Evolutionary conservation across 1,140 invertebrate genomes (phyloP), one percentile per base, ranked within the genome.

Genomic region (Antheraea pernyi): DNA sequence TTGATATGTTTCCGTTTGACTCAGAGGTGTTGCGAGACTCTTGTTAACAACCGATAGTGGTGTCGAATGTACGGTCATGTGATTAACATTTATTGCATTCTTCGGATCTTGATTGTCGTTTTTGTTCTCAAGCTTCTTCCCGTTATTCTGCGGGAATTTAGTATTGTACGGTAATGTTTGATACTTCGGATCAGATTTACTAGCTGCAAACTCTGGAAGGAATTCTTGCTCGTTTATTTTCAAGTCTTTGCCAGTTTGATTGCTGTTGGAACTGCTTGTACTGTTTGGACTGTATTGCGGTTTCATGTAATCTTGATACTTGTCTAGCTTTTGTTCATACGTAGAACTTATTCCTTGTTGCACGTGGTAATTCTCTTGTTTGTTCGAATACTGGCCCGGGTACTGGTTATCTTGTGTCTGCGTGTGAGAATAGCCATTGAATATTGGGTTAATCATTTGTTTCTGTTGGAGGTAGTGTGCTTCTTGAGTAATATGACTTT

Each of bases 171-270:
- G 97, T 84, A 98, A 93, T 19, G 97, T 98, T 92, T 99, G 97
- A 93, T 98, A 98, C 90, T 98, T 98, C 0, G 97, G 97, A 88
- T 98, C 97, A 63, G 96, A 96, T 90, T 98, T 98, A 77, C 95
- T 96, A n/a, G 89, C 91, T 61, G 91, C 92, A 71, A 93, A 93
- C 76, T 93, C 92, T 37, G 92, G 92, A 16, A 90, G 81, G 74
- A 93, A 93, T 78, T 93, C 92, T 82, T 93, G 92, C 78, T 93
- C 90, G 71, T 89, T 91, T 65, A 89, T 90, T 84, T 90, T 92
- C n/a, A 84, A 75, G 70, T 92, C 89, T 82, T 89, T 91, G 63
- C 80, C 83, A 65, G 84, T 86, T 88, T 88, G 89, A 66, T 89
- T 92, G 75, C 88, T 92, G 72, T 87, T 92, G 59, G 88, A 88